A percentile compares a stretch with the other conserved stretches of the same genome.
Evolutionary conservation across 2,113 vertebrate species (phyloP).

Genomic region (Nannobrachium achirus): DNA sequence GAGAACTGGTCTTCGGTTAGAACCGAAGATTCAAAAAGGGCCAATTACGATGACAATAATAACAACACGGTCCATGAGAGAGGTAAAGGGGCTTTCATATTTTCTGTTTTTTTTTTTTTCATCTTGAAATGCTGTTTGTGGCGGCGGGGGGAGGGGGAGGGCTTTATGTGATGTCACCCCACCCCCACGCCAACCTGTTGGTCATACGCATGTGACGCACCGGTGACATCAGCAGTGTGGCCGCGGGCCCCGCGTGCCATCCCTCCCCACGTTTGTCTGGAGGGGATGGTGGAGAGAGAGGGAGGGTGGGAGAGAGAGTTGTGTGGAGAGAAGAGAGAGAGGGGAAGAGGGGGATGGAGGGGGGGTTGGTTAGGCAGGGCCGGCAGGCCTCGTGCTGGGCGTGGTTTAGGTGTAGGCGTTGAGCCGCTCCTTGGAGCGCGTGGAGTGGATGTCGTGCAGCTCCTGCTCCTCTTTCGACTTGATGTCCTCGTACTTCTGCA

Average conservation of each 20-base stretch:
- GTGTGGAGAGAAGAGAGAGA: constrained; percentile 49
- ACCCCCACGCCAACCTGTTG: constrained; percentile 58
- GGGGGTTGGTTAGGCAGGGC: constrained; percentile 58
- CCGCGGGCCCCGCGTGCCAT: constrained; percentile 62
- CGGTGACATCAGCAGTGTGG: constrained; percentile 74
- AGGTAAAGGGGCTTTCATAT: constrained; percentile 77
- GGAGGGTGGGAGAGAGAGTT: constrained; percentile 41
- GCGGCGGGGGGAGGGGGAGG: constrained; percentile 58
- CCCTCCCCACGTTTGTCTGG: constrained; percentile 32
- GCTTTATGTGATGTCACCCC: constrained; percentile 31
- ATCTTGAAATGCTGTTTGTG: constrained; percentile 73
- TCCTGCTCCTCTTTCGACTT: constrained; percentile 99
- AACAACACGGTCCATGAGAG: constrained; percentile 73
- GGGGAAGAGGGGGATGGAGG: constrained; percentile 26
- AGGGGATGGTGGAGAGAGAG: constrained; percentile 55
- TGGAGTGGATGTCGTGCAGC: constrained; percentile 98
- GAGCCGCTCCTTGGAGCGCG: constrained; percentile 98
- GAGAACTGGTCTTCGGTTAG: constrained; percentile 59
- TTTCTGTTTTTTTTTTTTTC: constrained; percentile 39
- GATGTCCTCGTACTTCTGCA: constrained; percentile 99
- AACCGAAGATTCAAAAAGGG: constrained; percentile 7
- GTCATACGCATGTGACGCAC: constrained; percentile 80
- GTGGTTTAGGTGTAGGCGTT: constrained; percentile 99
- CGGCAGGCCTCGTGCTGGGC: constrained; percentile 52
- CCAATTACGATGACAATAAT: constrained; percentile 64